Evolutionary conservation across 2,113 vertebrate genomes (phyloP).

Genomic region (Copsychus sechellarum): DNA sequence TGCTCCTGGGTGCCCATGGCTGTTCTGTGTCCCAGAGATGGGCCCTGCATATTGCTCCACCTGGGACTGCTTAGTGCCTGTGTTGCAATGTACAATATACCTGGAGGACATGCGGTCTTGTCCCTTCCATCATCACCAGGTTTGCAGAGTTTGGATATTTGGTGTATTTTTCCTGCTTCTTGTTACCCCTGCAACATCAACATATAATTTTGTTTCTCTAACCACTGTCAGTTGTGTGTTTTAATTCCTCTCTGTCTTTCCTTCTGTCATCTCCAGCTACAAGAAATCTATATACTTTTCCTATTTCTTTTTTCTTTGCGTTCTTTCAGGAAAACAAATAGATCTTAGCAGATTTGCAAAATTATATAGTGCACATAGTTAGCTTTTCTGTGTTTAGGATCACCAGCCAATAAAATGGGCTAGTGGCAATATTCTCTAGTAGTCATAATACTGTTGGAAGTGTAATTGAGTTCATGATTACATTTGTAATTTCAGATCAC

Average conservation of each 20-base stretch:
- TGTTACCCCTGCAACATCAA: background rate
- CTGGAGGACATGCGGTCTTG: background rate
- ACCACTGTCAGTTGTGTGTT: background rate
- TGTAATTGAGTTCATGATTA: background rate
- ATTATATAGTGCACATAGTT: background rate
- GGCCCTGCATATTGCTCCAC: background rate
- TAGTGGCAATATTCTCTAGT: background rate
- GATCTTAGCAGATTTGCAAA: background rate
- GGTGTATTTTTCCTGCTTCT: background rate
- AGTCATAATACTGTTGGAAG: background rate
- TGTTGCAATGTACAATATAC: background rate
- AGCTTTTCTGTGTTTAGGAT: background rate
- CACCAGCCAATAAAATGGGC: background rate
- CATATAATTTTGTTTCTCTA: background rate
- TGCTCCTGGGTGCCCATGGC: background rate
- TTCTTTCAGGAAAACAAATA: background rate
- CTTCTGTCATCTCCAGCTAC: background rate
- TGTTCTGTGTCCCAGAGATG: background rate
- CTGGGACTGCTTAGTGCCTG: background rate
- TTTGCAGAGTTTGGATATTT: background rate
- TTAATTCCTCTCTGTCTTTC: background rate
- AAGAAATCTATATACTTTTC: background rate
- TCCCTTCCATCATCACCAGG: background rate
- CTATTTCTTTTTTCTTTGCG: background rate
- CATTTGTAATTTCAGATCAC: background rate